Evolutionary conservation across 2,888 invertebrate species (phyloP), one percentile per base, ranked within the genome.

Genomic region (Drosophila antonietae): DNA sequence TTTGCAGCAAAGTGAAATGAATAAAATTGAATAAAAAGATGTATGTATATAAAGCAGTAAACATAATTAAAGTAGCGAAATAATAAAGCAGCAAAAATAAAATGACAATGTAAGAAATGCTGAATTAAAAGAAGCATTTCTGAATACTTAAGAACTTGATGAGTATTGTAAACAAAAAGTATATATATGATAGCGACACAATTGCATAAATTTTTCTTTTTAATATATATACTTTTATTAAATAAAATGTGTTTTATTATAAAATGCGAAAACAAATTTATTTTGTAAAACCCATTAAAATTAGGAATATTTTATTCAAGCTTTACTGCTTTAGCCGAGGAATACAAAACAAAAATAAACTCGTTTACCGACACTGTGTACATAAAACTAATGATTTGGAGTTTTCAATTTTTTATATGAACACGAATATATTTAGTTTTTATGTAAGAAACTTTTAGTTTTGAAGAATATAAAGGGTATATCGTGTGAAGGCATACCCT

Each of bases 1-100:
- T 14, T 23, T 35, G 15, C 35, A 37, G 20, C 20, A 15, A 37
- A 39, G n/a, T 23, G 9, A 53, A 39, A 23, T 35, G 63, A 49
- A 65, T 47, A 63, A 59, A 67, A 46, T 33, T 41, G 46, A 58
- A 55, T 41, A 39, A 28, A 35, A 28, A 7, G 12, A 31, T 37
- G 18, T 0, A 31, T 37, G 18, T 0, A 18, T 18, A 15, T 7
- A 18, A 18, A n/a, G 3, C 28, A n/a, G 28, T n/a, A 23, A 28
- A 23, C n/a, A 28, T n/a, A 20, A 28, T n/a, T 12, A 41, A 28
- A 53, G 15, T 23, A 37, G 9, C 5, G 1, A 53, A 53, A 53
- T 8, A 9, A 41, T n/a, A 18, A 23, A 41, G n/a, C 7, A 5
- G 39, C 5, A 39, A 39, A 35, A 0, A 4, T 35, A 1, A 18